These are phyloP conservation scores for Xylocampa areola DNA, from an alignment of 2,888 invertebrate species.

Conservation along the genomic window DNA sequence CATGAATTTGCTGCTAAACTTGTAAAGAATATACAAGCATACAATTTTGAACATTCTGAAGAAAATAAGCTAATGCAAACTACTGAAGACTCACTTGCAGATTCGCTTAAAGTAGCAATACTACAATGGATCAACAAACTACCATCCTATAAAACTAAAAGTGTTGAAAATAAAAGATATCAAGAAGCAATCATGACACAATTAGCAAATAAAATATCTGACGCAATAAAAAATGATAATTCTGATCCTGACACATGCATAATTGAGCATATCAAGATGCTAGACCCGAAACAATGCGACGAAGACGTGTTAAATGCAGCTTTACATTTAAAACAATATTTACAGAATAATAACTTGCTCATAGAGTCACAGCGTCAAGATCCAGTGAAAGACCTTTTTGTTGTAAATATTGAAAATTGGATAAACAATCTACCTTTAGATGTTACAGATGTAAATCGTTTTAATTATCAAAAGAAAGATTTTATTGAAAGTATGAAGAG, in stretches of 20 bases:
- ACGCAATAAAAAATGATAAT: neutral
- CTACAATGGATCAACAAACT: slow-evolving; percentile 27
- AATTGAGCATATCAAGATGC: slow-evolving; percentile 6
- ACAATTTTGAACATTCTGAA: neutral
- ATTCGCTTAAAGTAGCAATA: slow-evolving; percentile 20
- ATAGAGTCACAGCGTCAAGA: slow-evolving; percentile 6
- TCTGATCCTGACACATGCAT: slow-evolving; percentile 16
- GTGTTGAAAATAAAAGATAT: slow-evolving; percentile 3
- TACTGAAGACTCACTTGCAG: neutral
- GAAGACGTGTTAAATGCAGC: slow-evolving; percentile 11
- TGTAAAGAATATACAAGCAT: slow-evolving; percentile 21
- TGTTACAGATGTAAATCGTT: slow-evolving; percentile 13
- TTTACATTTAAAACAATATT: slow-evolving; percentile 21
- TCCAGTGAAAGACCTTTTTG: slow-evolving; percentile 15
- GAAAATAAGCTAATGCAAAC: neutral
- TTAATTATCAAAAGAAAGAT: slow-evolving; percentile 32
- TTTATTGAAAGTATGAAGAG: slow-evolving; percentile 41
- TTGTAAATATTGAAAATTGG: slow-evolving; percentile 40
- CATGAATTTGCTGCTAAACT: slow-evolving; percentile 34
- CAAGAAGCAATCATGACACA: slow-evolving; percentile 28
- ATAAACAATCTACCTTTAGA: slow-evolving; percentile 37
- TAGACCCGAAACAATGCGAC: slow-evolving; percentile 22
- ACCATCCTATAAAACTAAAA: slow-evolving; percentile 18
- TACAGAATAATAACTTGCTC: slow-evolving; percentile 12
- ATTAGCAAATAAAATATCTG: slow-evolving; percentile 22